Conservation (phyloP, 2,888 invertebrate genomes). For the Cephonodes hylas region DNA sequence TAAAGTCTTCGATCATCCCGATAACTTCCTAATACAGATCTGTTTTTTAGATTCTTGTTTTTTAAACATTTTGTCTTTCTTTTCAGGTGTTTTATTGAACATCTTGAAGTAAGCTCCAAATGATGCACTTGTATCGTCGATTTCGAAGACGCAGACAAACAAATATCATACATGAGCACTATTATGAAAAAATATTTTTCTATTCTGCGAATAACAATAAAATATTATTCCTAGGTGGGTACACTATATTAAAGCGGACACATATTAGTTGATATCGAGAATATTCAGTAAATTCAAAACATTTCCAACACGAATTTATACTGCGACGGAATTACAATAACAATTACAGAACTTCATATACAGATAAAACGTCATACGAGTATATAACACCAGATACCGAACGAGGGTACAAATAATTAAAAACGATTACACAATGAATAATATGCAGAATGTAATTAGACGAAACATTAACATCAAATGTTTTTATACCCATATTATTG, state of each 20-base stretch:
- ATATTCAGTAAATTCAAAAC: conserved; percentile 54
- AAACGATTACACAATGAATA: neutral
- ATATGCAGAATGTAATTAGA: neutral
- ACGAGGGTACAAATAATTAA: neutral
- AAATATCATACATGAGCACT: conserved; percentile 55
- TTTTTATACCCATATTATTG: neutral
- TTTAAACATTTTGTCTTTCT: too few species aligned
- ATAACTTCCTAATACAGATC: neutral
- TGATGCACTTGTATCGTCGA: too few species aligned
- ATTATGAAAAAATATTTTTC: conserved; percentile 74
- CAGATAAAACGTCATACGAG: conserved; percentile 8
- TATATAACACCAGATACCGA: conserved; percentile 9
- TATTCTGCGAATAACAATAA: conserved; percentile 72
- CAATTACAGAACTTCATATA: conserved; percentile 38
- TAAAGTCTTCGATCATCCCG: conserved; percentile 24
- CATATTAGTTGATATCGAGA: conserved; percentile 36
- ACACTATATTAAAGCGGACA: conserved; percentile 59
- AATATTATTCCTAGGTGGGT: conserved; percentile 68
- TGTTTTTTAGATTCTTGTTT: too few species aligned
- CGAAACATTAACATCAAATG: conserved; percentile 4
- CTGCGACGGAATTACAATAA: conserved; percentile 49
- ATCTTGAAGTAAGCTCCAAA: too few species aligned
- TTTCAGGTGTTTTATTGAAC: too few species aligned
- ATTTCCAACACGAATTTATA: conserved; percentile 45
- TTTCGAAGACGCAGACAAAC: neutral